Base-by-base conservation (phyloP, 2,888 invertebrate genomes). In the Macaria notata region DNA sequence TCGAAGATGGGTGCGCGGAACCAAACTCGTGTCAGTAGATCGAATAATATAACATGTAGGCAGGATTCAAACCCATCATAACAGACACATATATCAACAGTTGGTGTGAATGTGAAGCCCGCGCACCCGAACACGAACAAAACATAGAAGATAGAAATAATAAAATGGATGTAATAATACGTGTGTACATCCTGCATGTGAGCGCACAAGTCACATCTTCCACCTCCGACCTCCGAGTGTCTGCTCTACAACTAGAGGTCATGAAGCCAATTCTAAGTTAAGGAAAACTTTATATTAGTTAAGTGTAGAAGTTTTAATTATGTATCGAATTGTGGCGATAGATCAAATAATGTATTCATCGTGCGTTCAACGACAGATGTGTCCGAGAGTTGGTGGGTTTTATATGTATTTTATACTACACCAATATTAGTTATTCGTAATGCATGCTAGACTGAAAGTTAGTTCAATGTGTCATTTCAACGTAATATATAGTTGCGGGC, bases 181-280 rank as follows among this genome's bases (percentile, higher is more conserved):
- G 67, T 77, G 71, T 76, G 77, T 19, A 65, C 65, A 67, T 61
- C 62, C 46, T 66, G 66, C 75, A 73, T 69, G 68, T 73, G 73
- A 69, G 78, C 83, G 84, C 83, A 83, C 83, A 84, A 78, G 78
- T 76, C 65, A 60, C 66, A 63, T 65, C 62, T 64, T 64, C 56
- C 61, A 66, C 56, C 59, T 68, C 66, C 66, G 68, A 75, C 72
- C 75, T 67, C 73, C 54, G 59, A 69, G 69, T 63, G 68, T 79
- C 77, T 79, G 75, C 76, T 78, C 73, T 76, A 73, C 70, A 19
- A 68, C 66, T 76, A 75, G 79, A 81, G 78, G 82, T 79, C 63
- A 76, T 75, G 79, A 84, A 84, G 88, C 88, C 88, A 88, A 88
- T 84, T 86, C 69, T 78, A 86, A 87, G 81, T 75, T 88, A 88